Evolutionary conservation across 2,113 vertebrate genomes (phyloP).

Genomic region (Leptobrachium leishanense): DNA sequence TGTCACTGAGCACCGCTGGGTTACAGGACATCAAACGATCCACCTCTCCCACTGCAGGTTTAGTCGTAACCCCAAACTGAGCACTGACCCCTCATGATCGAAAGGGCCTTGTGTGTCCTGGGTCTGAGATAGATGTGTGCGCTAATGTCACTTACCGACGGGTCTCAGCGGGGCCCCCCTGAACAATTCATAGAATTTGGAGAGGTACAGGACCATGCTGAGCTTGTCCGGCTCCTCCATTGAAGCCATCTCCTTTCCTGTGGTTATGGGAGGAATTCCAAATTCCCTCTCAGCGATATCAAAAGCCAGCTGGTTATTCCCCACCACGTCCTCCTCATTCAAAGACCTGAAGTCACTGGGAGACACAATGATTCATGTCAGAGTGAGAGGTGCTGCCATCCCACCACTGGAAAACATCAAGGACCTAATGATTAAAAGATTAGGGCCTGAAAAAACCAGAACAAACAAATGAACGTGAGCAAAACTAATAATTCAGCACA

Average conservation of each 20-base stretch:
- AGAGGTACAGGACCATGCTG: slow-evolving; percentile 87
- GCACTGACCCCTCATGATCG: too few relatives aligned
- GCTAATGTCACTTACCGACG: slow-evolving; percentile 69
- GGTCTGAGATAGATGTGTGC: too few relatives aligned
- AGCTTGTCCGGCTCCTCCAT: slow-evolving; percentile 81
- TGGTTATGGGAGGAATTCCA: slow-evolving; percentile 82
- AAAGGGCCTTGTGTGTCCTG: too few relatives aligned
- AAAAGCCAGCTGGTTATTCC: slow-evolving; percentile 89
- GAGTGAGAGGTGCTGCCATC: background rate
- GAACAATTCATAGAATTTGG: slow-evolving; percentile 95
- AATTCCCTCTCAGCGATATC: slow-evolving; percentile 86
- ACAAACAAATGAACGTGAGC: too few relatives aligned
- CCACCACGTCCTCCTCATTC: slow-evolving; percentile 75
- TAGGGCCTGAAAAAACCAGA: background rate
- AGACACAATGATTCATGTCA: slow-evolving; percentile 23
- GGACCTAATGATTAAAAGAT: background rate
- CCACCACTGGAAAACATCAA: background rate
- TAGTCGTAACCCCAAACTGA: too few relatives aligned
- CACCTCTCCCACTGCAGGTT: too few relatives aligned
- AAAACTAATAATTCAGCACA: background rate
- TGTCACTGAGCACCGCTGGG: too few relatives aligned
- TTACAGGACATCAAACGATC: too few relatives aligned
- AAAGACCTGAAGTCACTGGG: slow-evolving; percentile 86
- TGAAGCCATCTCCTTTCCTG: slow-evolving; percentile 75
- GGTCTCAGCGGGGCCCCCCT: slow-evolving; percentile 78